Evolutionary conservation across 2,797 vertebrate genomes (phyloP), one percentile per base, ranked within the genome.

Genomic region (Intellagama lesueurii): DNA sequence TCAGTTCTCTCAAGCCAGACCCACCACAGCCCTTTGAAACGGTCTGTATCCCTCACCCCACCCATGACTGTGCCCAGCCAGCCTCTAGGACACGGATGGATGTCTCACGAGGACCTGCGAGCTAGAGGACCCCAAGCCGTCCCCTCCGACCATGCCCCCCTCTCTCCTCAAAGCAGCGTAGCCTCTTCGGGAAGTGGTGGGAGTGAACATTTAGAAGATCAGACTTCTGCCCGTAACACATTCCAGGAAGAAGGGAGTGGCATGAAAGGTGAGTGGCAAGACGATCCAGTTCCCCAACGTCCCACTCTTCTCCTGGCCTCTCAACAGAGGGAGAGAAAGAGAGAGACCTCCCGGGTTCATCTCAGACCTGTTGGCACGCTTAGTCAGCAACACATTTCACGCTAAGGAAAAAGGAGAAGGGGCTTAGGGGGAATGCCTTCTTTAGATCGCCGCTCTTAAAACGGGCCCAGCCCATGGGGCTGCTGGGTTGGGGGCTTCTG

Each of bases 111-210:
- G 97, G 99, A 99, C 96, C 98, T 99, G 93, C 98, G 98, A 92
- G 98, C 97, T 93, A 97, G 98, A 92, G 97, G 98, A 96, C 97
- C 98, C n/a, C 98, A 97, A 96, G 97, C 97, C 96, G 96, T 98
- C 96, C 97, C 98, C 92, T 98, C 98, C 17, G 98, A 99, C 96
- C 99, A 99, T 92, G 99, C 99, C 80, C 99, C 99, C 93, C 98
- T 99, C 92, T 99, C 99, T 87, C 99, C 99, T 94, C 99, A 99
- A 98, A 99, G 99, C 97, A 99, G 99, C 97, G 98, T 99, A 95
- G 99, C 99, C 88, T 99, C 99, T 94, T 99, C 99, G 22, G 99
- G 99, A 96, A 99, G 99, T 90, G 99, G 99, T 93, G 99, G 99
- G 96, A 99, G 99, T 94, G 99, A 99, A 97, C 98, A 99, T 95